These are phyloP conservation scores for Microchrysa polita DNA, from an alignment of 2,888 invertebrate genomes.

Conservation along the genomic window DNA sequence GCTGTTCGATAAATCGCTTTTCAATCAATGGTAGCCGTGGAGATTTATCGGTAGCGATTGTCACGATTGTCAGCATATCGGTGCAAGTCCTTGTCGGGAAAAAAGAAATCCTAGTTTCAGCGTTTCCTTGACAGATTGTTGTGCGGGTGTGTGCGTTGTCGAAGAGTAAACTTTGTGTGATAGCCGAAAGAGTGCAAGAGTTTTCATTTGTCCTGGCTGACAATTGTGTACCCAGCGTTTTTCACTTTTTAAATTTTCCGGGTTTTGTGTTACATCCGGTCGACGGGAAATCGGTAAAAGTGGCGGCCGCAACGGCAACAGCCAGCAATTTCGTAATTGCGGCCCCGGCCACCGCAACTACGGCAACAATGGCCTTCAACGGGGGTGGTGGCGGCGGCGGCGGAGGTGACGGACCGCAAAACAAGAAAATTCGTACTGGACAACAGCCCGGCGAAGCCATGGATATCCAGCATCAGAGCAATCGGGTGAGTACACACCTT, in stretches of 20 bases:
- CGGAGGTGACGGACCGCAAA: slow-evolving; percentile 63
- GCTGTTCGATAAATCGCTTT: background rate
- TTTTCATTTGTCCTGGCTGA: slow-evolving; percentile 2
- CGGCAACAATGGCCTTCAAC: slow-evolving; percentile 59
- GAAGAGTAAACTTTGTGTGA: slow-evolving; percentile 13
- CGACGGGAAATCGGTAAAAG: slow-evolving; percentile 41
- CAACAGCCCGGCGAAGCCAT: slow-evolving; percentile 60
- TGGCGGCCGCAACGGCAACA: slow-evolving; percentile 43
- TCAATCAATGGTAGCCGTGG: slow-evolving; percentile 32
- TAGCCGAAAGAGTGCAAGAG: slow-evolving; percentile 23
- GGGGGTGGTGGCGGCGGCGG: slow-evolving; percentile 60
- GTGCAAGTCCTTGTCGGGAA: background rate
- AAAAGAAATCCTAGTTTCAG: background rate
- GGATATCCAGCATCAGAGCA: slow-evolving; percentile 60
- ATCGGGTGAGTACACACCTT: slow-evolving; percentile 59
- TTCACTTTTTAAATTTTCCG: background rate
- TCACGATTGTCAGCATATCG: background rate
- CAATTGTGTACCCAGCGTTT: background rate
- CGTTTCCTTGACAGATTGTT: slow-evolving; percentile 32
- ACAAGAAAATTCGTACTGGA: slow-evolving; percentile 64
- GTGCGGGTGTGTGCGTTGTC: slow-evolving; percentile 32
- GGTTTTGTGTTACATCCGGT: slow-evolving; percentile 4
- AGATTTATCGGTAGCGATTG: slow-evolving; percentile 16
- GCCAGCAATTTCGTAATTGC: slow-evolving; percentile 42
- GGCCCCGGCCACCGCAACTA: slow-evolving; percentile 31